Conservation (phyloP, 2,888 invertebrate genomes). For the Lucinisca nassula region DNA sequence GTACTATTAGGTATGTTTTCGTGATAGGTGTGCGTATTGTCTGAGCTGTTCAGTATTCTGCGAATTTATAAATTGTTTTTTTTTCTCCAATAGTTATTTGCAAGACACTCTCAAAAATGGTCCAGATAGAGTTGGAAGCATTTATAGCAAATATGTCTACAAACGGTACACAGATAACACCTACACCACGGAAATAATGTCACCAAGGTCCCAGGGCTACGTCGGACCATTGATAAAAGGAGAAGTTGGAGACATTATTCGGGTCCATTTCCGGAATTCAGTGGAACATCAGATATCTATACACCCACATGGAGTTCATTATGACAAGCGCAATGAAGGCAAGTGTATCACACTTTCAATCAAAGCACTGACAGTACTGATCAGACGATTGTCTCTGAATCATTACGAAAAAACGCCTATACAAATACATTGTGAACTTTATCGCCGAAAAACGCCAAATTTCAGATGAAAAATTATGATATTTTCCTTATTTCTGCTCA, state of each 20-base stretch:
- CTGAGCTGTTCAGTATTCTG: too few species aligned
- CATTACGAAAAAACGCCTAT: too few species aligned
- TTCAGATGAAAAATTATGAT: too few species aligned
- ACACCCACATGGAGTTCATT: conserved; percentile 72
- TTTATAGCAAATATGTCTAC: conserved; percentile 68
- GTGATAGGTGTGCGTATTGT: too few species aligned
- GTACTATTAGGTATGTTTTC: too few species aligned
- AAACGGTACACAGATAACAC: conserved; percentile 73
- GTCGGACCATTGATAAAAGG: conserved; percentile 69
- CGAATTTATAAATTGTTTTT: too few species aligned
- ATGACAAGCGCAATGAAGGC: conserved; percentile 71
- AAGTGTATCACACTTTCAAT: too few species aligned
- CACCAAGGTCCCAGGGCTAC: conserved; percentile 57
- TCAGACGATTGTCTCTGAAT: too few species aligned
- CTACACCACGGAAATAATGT: conserved; percentile 58
- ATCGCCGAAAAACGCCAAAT: too few species aligned
- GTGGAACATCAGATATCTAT: conserved; percentile 49
- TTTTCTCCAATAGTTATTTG: conserved; percentile 46
- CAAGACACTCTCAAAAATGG: conserved; percentile 56
- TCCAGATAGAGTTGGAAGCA: conserved; percentile 62
- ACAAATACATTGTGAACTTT: too few species aligned
- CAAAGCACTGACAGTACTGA: too few species aligned
- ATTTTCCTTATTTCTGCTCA: too few species aligned
- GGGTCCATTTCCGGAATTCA: conserved; percentile 67
- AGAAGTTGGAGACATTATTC: conserved; percentile 70